Evolutionary conservation across 2,888 invertebrate species (phyloP), one percentile per base, ranked within the genome.

Genomic region (Cataglyphis altisquamis): DNA sequence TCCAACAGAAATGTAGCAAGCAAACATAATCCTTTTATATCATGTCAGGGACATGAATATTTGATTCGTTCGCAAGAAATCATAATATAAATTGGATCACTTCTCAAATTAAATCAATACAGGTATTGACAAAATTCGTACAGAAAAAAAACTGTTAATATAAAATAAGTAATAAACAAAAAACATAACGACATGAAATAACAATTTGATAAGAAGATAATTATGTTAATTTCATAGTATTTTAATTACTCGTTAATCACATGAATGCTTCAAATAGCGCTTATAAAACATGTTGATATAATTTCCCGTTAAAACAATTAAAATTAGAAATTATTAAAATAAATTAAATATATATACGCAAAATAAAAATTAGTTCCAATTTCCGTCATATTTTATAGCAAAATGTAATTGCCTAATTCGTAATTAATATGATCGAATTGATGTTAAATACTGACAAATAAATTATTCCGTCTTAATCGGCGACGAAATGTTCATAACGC

Each of bases 11-110:
- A 5, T 36, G 55, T 3, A 68, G 36, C 55, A 55, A 63, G 60
- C 45, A 74, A 74, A 77, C 63, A 39, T 66, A 77, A 77, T 68
- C 55, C 68, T 41, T 68, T 68, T 41, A 57, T 15, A 57, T n/a
- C 9, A n/a, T 67, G 9, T 41, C 52, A 77, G n/a, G 6, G n/a
- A 21, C n/a, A 77, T 57, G 29, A 55, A 68, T 77, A 10, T 77
- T 68, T 55, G 41, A 57, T 32, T 77, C 15, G 12, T 68, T 68
- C 41, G 29, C 29, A 48, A 68, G 9, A 21, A 39, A 2, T 0
- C 29, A 29, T 15, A 55, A 77, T 67, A 39, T 77, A 68, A 68
- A 77, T 68, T 55, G 29, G 9, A 41, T 57, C 9, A 25, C 25
- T 75, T 64, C 25, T 66, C 0, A 48, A 78, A 45, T 78, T 45